These are phyloP conservation scores for Nothoprocta pentlandii DNA, from an alignment of 2,113 vertebrate genomes.

Conservation along the genomic window DNA sequence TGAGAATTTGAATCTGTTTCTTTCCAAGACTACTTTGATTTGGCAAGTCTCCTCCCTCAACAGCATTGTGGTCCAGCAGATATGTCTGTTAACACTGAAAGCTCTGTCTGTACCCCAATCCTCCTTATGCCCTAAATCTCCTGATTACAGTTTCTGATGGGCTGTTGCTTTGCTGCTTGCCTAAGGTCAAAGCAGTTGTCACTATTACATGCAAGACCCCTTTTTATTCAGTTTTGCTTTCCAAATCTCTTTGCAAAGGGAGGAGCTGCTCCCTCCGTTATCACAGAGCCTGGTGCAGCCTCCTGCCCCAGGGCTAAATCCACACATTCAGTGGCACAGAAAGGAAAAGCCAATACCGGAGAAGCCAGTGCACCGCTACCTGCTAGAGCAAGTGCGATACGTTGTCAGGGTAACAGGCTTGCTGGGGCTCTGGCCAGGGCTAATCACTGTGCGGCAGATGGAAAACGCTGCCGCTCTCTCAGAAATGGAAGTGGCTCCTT, in stretches of 20 bases:
- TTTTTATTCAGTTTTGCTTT: background rate
- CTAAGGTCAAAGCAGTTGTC: background rate
- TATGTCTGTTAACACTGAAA: background rate
- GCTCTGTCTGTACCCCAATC: background rate
- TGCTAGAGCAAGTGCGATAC: background rate
- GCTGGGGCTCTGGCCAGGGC: background rate
- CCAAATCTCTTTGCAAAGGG: background rate
- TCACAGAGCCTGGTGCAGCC: background rate
- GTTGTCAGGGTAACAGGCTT: conserved; percentile 24
- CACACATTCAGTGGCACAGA: background rate
- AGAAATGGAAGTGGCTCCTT: background rate
- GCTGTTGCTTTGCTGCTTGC: background rate
- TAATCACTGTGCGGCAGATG: background rate
- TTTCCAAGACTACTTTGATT: background rate
- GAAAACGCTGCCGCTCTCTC: background rate
- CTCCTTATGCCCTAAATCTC: background rate
- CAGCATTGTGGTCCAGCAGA: background rate
- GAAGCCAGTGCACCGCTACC: background rate
- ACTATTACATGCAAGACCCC: background rate
- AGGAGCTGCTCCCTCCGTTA: background rate
- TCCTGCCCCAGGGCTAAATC: background rate
- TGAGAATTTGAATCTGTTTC: background rate
- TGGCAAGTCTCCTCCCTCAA: background rate
- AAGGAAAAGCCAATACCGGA: background rate
- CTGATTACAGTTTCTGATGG: background rate